Conservation (phyloP, 2,113 vertebrate genomes). For the Phalacrocorax carbo region DNA sequence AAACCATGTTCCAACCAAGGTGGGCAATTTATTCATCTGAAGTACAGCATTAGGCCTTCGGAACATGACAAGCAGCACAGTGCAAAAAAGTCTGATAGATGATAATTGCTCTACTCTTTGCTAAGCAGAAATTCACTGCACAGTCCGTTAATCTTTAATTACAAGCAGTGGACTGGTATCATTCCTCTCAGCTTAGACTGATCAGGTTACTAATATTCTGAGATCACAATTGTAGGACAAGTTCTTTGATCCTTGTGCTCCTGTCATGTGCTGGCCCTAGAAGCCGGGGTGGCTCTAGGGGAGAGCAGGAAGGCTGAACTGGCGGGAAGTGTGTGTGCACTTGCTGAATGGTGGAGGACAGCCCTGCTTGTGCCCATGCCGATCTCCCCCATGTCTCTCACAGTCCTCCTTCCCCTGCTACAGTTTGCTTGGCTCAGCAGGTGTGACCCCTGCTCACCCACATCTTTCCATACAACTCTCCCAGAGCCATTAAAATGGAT, state of each 20-base stretch:
- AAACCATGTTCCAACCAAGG: neutral
- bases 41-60: neutral
- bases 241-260: neutral
- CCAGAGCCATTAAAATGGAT: neutral
- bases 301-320: neutral
- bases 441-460: neutral
- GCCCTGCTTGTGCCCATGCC: neutral
- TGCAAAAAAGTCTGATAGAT: neutral
- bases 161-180: neutral
- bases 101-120: neutral
- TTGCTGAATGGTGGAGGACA: neutral
- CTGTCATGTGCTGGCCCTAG: neutral
- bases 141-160: neutral
- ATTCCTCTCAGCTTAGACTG: neutral
- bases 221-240: neutral
- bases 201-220: neutral
- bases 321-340: fast-evolving
- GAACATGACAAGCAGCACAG: neutral
- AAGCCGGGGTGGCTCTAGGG: neutral
- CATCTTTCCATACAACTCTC: neutral
- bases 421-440: fast-evolving
- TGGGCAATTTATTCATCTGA: neutral
- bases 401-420: neutral
- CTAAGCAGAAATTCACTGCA: neutral
- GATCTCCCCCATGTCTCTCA: neutral